Evolutionary conservation across 2,113 vertebrate species (phyloP).

Genomic region (Callospermophilus lateralis): DNA sequence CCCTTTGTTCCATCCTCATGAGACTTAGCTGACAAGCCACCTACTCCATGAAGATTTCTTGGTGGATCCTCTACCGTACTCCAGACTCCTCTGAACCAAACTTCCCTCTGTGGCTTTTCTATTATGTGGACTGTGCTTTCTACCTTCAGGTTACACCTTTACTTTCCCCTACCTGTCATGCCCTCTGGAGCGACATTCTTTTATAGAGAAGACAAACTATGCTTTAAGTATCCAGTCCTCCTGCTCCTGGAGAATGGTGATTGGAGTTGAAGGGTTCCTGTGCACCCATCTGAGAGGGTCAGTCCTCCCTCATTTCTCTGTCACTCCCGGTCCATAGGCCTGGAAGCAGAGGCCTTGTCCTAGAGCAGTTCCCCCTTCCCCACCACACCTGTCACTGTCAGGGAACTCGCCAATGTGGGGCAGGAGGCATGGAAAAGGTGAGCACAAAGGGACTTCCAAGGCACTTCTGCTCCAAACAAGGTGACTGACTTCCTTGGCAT

Average conservation of each 20-base stretch:
- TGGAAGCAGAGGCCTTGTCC: no score
- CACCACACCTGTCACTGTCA: fast-evolving
- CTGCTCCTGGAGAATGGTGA: background rate
- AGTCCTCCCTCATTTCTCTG: fast-evolving
- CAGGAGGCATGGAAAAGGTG: background rate
- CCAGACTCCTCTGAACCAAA: background rate
- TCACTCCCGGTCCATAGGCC: background rate
- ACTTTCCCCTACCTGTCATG: no score
- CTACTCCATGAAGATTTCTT: background rate
- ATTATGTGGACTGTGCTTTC: fast-evolving
- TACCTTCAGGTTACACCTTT: background rate
- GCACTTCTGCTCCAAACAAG: background rate
- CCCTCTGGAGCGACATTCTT: background rate
- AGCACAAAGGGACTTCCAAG: background rate
- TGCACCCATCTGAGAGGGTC: fast-evolving
- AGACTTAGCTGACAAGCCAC: background rate
- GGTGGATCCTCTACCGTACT: fast-evolving
- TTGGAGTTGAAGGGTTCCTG: background rate
- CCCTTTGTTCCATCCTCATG: background rate
- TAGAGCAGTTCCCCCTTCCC: background rate
- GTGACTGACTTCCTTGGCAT: background rate
- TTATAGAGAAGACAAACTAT: background rate
- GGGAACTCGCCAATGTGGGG: background rate
- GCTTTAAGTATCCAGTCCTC: background rate
- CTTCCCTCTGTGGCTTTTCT: background rate